phyloP scores from a whole-genome alignment of 2,797 vertebrate genomes.

The Diglossa cyanea region DNA sequence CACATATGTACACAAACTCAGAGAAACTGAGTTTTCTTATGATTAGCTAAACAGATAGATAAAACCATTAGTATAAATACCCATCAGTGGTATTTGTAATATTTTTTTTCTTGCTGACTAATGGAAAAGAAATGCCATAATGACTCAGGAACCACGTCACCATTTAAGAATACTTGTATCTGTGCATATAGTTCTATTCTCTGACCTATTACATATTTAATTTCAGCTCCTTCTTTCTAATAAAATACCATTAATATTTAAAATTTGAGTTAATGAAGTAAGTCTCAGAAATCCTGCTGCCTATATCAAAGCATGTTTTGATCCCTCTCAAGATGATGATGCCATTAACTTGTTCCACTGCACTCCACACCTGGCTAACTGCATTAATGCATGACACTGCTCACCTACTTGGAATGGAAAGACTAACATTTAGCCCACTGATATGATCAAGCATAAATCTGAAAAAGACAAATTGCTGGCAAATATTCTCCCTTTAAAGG shows the following conservation, averaged over 20 bases:
- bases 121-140: neutral
- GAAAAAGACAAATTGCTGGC: constrained; percentile 25
- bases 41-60: neutral
- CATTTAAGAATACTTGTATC: neutral
- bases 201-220: neutral
- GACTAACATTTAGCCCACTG: constrained; percentile 23
- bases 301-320: neutral
- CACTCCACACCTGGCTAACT: neutral
- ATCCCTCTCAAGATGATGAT: constrained; percentile 19
- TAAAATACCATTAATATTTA: neutral
- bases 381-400: neutral
- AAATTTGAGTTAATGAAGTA: neutral
- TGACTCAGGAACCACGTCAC: neutral
- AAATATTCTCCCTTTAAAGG: neutral
- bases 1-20: neutral
- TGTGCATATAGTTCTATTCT: neutral
- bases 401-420: constrained; percentile 33
- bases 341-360: constrained; percentile 38
- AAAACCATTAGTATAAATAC: neutral
- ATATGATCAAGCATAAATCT: constrained; percentile 12
- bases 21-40: neutral
- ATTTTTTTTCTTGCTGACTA: neutral
- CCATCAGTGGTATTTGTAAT: neutral
- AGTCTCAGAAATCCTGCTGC: neutral
- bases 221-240: neutral